Evolutionary conservation across 2,888 invertebrate species (phyloP), one percentile per base, ranked within the genome.

Genomic region (Melinopterus prodromus): DNA sequence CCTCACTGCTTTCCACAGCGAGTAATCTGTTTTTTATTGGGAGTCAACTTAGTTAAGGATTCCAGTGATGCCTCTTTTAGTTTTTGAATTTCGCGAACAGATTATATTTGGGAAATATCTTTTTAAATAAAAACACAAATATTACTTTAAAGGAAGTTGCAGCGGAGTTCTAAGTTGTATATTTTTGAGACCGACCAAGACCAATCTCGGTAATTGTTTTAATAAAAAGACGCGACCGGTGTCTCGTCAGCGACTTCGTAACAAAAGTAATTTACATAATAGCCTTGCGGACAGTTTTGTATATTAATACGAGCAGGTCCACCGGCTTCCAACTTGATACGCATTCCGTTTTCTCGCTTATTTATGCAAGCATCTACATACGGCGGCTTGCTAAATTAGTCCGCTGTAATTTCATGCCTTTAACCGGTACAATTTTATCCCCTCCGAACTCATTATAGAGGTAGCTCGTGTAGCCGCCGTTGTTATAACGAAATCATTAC

Each of bases 211-310:
- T 53, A 53, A 53, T 53, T 53, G 53, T 53, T 53, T 53, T 53
- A 16, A 71, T 71, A 16, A 74, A 74, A 74, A 4, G 16, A 74
- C 14, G 16, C n/a, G n/a, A n/a, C 26, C 74, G 36, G 74, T n/a
- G 26, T 74, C 74, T 74, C 36, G 74, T 74, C 74, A 74, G 14
- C 36, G 36, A 74, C 35, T 74, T 74, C 74, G 26, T 74, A 74
- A 74, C 74, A 74, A 74, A 74, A 74, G 36, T 36, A 74, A 74
- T 74, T 74, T 74, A 12, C 74, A 26, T 74, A 74, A 74, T 74
- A 74, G 36, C 74, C 74, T 53, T 53, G 53, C 53, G 53, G 53
- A 53, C 53, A 74, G 74, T 74, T 74, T 74, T 16, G 14, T 16
- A 53, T 4, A 12, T 53, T 53, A 53, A 53, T 53, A 26, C 26